Evolutionary conservation across 2,797 vertebrate genomes (phyloP).

Genomic region (Enteromius unitaeniatus): DNA sequence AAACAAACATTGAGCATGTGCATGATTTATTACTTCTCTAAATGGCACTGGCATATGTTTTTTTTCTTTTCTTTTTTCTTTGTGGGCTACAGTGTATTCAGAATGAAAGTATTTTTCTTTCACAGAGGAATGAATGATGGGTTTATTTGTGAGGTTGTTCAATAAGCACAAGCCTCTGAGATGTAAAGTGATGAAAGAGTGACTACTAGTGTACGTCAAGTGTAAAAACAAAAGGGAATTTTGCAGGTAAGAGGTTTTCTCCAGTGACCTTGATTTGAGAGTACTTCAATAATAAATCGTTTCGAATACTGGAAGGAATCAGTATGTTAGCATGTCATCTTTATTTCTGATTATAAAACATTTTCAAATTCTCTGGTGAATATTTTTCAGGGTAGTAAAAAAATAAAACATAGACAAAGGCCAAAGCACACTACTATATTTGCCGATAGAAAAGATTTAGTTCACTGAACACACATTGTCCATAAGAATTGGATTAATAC

Average conservation of each 20-base stretch:
- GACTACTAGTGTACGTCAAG: slow-evolving; percentile 36
- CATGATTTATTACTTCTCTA: slow-evolving; percentile 1
- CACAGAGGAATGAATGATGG: background rate
- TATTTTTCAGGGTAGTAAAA: background rate
- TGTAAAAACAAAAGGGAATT: background rate
- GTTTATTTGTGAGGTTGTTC: background rate
- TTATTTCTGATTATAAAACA: background rate
- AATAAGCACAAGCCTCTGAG: background rate
- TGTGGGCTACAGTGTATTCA: background rate
- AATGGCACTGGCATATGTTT: background rate
- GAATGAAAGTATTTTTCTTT: background rate
- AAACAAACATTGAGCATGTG: background rate
- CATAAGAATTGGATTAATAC: background rate
- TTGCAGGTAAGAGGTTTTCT: background rate
- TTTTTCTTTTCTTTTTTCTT: background rate
- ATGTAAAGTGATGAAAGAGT: slow-evolving; percentile 32
- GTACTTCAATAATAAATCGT: background rate
- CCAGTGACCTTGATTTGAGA: background rate
- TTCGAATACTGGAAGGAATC: background rate
- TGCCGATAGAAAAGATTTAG: background rate
- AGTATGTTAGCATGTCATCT: background rate
- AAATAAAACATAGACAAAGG: too few species aligned
- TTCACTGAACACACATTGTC: background rate
- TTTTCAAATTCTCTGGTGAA: background rate
- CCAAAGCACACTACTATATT: background rate